phyloP scores from a whole-genome alignment of 2,797 vertebrate genomes.

The Poeciliopsis gracilis region DNA sequence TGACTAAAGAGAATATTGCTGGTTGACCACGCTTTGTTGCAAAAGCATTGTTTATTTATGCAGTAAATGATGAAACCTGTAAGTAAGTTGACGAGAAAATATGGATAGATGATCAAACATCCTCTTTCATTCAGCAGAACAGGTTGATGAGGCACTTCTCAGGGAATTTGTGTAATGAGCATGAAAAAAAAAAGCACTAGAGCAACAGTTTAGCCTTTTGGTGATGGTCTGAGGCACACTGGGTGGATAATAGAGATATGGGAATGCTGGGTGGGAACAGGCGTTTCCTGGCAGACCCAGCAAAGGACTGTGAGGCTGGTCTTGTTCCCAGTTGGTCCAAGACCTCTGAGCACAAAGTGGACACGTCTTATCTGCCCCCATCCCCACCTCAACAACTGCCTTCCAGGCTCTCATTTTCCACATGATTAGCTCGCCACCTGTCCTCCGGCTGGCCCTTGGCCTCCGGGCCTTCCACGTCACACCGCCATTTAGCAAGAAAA shows the following conservation, averaged over 20 bases:
- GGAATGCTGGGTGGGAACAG: constrained; percentile 31
- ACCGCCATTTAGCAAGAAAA: constrained; percentile 76
- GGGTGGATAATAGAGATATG: constrained; percentile 54
- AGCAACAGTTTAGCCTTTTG: constrained; percentile 46
- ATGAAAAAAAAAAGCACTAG: background rate
- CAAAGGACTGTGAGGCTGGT: constrained; percentile 59
- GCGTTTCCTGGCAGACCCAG: constrained; percentile 44
- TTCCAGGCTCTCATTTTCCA: constrained; percentile 84
- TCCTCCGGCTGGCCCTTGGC: constrained; percentile 76
- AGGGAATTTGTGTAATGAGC: constrained; percentile 40
- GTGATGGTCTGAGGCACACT: constrained; percentile 12
- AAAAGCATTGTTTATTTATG: background rate
- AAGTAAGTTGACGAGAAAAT: constrained; percentile 27
- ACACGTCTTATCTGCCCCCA: constrained; percentile 73
- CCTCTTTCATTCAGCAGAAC: constrained; percentile 41
- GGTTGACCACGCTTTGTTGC: background rate
- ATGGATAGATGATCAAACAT: constrained; percentile 45
- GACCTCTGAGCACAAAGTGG: constrained; percentile 72
- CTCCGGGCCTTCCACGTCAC: constrained; percentile 58
- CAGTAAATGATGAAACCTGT: constrained; percentile 40
- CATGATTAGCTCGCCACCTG: constrained; percentile 86
- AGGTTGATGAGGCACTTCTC: constrained; percentile 32
- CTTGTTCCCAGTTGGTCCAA: constrained; percentile 71
- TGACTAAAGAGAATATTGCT: background rate
- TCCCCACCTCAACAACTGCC: constrained; percentile 63